phyloP scores from a whole-genome alignment of 2,888 invertebrate genomes.

The Tenthredo mesomela region DNA sequence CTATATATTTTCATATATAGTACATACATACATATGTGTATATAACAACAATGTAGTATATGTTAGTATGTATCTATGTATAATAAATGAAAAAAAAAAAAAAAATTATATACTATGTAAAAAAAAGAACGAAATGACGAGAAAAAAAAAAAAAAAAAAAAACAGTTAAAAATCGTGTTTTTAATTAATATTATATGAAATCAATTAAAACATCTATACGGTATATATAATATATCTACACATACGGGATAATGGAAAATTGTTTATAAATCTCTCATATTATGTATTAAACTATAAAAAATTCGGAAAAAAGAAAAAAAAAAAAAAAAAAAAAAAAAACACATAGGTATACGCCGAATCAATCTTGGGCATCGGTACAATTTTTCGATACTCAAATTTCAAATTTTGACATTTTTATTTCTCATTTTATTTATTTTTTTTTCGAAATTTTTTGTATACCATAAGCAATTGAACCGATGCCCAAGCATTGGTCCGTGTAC shows the following conservation, averaged over 20 bases:
- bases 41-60: background rate
- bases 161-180: no score
- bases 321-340: background rate
- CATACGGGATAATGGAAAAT: background rate
- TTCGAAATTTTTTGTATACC: no score
- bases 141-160: no score
- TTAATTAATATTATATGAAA: no score
- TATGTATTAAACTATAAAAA: background rate
- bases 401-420: no score
- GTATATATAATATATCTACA: background rate
- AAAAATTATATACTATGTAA: no score
- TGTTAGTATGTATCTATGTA: background rate
- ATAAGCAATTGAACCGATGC: no score
- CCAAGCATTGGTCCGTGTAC: background rate
- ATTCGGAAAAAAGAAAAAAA: background rate
- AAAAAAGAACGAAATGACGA: no score
- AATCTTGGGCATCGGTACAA: no score
- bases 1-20: background rate
- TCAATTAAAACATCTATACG: background rate
- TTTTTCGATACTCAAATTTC: no score
- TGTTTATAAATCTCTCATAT: background rate
- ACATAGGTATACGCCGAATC: background rate
- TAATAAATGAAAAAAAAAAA: no score
- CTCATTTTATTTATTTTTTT: no score
- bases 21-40: background rate